Evolutionary conservation across 2,888 invertebrate genomes (phyloP), one percentile per base, ranked within the genome.

Genomic region (Cheilosia vernalis): DNA sequence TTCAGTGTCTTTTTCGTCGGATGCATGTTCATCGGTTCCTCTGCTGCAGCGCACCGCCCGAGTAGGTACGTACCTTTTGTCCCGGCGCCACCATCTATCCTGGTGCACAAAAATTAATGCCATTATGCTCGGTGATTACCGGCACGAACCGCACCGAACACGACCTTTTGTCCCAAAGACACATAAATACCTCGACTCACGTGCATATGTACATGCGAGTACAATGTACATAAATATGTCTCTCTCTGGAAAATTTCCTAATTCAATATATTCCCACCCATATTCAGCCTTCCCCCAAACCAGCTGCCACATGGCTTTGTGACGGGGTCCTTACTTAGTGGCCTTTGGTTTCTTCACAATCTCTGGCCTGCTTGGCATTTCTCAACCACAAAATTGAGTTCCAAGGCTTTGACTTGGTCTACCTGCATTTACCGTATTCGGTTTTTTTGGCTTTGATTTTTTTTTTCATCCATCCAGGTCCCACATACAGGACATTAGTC

Each of bases 71-170:
- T 21, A 44, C 61, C 53, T 69, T 40, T 61, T 63, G 56, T 79
- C 61, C 69, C 49, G 67, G 33, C 60, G 83, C 73, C 67, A 73
- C 79, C 73, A 79, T 84, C 64, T 60, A 79, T 84, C 73, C 55
- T 69, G 53, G 47, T 79, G 74, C 64, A 79, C 79, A 84, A 81
- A 85, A 76, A 85, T 85, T 81, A 81, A 72, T 56, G 66, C 44
- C 76, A 77, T 85, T 85, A 80, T 76, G 76, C 55, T 80, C 72
- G 80, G 85, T 81, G 76, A 85, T 85, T 85, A 85, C 72, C 72
- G 70, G 72, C 76, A 85, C 85, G 81, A 81, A 81, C 72, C 85
- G 27, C 81, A 67, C 70, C 33, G 61, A 74, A 76, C 80, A 84
- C 74, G 80, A 84, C 79, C 84, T 80, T 84, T 84, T 76, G 74